Evolutionary conservation across 2,797 vertebrate species (phyloP), one percentile per base, ranked within the genome.

Genomic region (Cottoperca gobio): DNA sequence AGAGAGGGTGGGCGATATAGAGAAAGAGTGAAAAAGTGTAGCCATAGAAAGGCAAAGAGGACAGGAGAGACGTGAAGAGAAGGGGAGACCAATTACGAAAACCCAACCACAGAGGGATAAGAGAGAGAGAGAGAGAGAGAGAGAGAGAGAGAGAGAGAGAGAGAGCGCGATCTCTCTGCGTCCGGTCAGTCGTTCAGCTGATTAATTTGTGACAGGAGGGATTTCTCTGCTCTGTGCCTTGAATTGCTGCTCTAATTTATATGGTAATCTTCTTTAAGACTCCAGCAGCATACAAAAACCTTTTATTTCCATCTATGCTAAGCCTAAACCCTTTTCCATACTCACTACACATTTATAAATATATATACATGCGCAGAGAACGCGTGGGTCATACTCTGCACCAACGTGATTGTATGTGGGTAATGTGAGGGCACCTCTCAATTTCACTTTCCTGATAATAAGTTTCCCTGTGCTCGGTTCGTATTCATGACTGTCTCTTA

Each of bases 171-270:
- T 86, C 78, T 81, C 83, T 84, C 86, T 78, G 83, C 74, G 83
- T 87, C 86, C 78, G 76, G 79, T 79, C 70, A 71, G 83, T 81
- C 78, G 70, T 91, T 88, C 84, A 80, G 80, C 87, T 89, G 88
- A 93, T 94, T 91, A 83, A 92, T 92, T 92, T 92, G 90, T 92
- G 92, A 92, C 90, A 90, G 90, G 81, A 83, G 90, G 88, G 89
- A 91, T 92, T 91, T 92, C 78, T 81, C 82, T 73, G 84, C 81
- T 86, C 66, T 59, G 67, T 83, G 81, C 88, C 78, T 87, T 90
- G 87, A 92, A 92, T 89, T 86, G 83, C 89, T 89, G 84, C 89
- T 93, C 88, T 92, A 90, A 93, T 93, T 93, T 91, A 91, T 92
- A 93, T 92, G 89, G 83, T 93, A 93, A 94, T 94, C 90, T 90